phyloP scores from a whole-genome alignment of 2,888 invertebrate species.

The Clitarchus hookeri region DNA sequence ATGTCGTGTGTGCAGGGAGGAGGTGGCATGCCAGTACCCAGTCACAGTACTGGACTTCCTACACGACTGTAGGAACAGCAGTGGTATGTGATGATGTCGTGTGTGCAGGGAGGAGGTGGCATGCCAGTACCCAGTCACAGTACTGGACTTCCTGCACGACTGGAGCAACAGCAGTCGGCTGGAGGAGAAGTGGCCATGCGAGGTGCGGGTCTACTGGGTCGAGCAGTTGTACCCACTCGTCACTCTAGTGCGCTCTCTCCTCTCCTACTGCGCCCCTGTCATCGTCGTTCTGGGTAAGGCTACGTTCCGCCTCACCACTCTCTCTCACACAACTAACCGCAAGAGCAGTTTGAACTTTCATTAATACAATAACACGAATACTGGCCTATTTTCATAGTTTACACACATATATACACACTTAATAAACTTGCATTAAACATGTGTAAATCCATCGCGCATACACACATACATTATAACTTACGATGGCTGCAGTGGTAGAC shows the following conservation, averaged over 20 bases:
- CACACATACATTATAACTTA: no score
- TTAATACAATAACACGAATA: no score
- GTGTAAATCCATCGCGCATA: no score
- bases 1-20: conserved; percentile 18
- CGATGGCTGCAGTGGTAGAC: no score
- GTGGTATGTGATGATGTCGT: no score
- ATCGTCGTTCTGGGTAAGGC: conserved; percentile 52
- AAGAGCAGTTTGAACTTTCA: no score
- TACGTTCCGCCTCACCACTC: neutral
- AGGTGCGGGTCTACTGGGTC: conserved; percentile 51
- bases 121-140: conserved; percentile 27
- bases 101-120: neutral
- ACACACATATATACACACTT: no score
- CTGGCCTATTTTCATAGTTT: no score
- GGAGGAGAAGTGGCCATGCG: conserved; percentile 50
- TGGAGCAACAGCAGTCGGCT: neutral
- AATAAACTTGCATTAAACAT: no score
- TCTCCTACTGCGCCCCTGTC: conserved; percentile 50
- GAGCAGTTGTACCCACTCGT: conserved; percentile 49
- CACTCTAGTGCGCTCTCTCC: conserved; percentile 48
- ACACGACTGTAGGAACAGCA: no score
- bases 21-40: conserved; percentile 22
- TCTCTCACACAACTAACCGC: no score
- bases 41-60: conserved; percentile 31
- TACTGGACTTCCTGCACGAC: conserved; percentile 30